A percentile compares a stretch with the other conserved stretches of the same genome.
Conservation (phyloP, 1,140 invertebrate species). For the Apis laboriosa region DNA sequence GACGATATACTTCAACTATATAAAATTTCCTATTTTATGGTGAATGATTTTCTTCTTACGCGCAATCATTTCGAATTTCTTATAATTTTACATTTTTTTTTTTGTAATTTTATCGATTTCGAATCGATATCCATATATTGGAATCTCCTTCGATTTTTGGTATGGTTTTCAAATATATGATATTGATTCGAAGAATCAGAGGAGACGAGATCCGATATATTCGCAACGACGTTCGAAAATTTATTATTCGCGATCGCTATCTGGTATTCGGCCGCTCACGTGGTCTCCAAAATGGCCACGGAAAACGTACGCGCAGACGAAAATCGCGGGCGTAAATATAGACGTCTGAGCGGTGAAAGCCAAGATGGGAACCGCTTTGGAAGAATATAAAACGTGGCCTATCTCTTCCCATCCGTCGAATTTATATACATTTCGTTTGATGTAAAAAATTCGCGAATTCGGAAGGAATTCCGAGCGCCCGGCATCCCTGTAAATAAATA, state of each 20-base stretch:
- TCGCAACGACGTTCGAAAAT: conserved; percentile 12
- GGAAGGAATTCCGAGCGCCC: conserved; percentile 14
- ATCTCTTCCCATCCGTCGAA: no score
- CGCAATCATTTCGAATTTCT: no score
- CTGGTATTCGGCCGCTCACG: conserved; percentile 54
- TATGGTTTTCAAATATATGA: no score
- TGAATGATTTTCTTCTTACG: no score
- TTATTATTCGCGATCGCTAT: conserved; percentile 46
- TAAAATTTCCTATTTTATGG: no score
- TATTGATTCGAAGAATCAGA: neutral
- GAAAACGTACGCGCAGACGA: conserved; percentile 28
- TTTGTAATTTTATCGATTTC: no score
- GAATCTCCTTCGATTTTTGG: no score
- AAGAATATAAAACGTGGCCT: conserved; percentile 35
- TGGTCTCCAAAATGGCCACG: conserved; percentile 42
- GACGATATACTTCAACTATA: no score
- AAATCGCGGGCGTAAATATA: conserved; percentile 54
- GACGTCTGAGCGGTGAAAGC: conserved; percentile 33
- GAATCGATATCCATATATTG: no score
- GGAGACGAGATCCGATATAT: no score
- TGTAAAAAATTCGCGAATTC: neutral
- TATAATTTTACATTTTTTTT: no score
- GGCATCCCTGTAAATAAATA: conserved; percentile 53
- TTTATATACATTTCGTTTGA: neutral
- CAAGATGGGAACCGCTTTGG: conserved; percentile 19